A percentile compares a stretch with the other conserved stretches of the same genome.
Conservation (phyloP, 92 coral and sea anemone species). For the Parazoanthus swiftii region DNA sequence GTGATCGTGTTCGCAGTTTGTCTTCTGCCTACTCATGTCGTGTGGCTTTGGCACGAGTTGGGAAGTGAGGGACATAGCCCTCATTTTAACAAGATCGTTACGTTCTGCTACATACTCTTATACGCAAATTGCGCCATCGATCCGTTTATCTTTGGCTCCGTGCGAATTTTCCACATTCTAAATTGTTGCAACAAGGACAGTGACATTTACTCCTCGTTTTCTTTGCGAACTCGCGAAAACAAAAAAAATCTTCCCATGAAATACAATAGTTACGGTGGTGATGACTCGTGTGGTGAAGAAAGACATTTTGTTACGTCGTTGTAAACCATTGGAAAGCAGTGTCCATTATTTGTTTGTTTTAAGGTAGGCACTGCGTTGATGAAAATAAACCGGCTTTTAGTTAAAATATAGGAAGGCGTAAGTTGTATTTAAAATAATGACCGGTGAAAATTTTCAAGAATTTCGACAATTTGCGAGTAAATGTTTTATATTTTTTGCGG, state of each 20-base stretch:
- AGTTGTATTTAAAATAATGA: not conserved
- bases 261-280: not conserved
- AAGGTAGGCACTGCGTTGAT: not conserved
- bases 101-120: constrained; percentile 72
- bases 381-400: not conserved
- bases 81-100: constrained; percentile 58
- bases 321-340: not conserved
- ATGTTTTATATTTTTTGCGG: no score
- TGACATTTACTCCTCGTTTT: not conserved
- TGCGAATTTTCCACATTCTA: constrained; percentile 15
- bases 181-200: constrained; percentile 11
- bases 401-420: not conserved
- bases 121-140: constrained; percentile 81
- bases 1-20: constrained; percentile 84
- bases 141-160: constrained; percentile 86
- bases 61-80: constrained; percentile 52
- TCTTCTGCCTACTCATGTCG: constrained; percentile 83
- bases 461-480: not conserved
- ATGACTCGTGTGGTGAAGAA: not conserved
- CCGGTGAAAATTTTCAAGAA: not conserved
- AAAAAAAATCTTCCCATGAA: not conserved
- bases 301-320: not conserved
- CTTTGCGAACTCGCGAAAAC: constrained; percentile 21
- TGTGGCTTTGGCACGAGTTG: constrained; percentile 91
- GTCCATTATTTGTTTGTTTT: not conserved